Base-by-base conservation (phyloP, 2,888 invertebrate genomes). In the Acanthosepion esculentum region DNA sequence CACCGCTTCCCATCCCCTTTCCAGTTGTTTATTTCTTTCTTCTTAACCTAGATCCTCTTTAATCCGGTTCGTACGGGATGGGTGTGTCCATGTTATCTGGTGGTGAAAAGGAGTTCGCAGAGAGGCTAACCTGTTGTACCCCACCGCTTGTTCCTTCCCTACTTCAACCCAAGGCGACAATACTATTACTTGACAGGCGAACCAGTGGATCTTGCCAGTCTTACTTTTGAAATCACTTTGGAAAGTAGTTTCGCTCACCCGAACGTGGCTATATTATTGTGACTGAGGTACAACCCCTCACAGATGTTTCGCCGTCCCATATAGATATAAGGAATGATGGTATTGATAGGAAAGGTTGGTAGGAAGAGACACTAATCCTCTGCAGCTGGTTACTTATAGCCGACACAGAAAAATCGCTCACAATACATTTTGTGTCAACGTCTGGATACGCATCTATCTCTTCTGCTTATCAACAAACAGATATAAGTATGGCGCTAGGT, bases 181-280 rank as follows among this genome's bases (percentile, higher is more conserved):
- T 78, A 78, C 78, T n/a, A n/a, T 78, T n/a, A n/a, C 78, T 78
- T 78, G 78, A 78, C 78, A 78, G 78, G 78, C 78, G n/a, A n/a
- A n/a, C 78, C n/a, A n/a, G 33, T 15, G 78, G 33, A n/a, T n/a
- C 78, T n/a, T 78, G 33, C n/a, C 1, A 7, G 78, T 78, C n/a
- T 78, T n/a, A 2, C 5, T 78, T n/a, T 33, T 15, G n/a, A 78
- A n/a, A n/a, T 78, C n/a, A n/a, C 33, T 4, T 78, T 33, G 78
- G 33, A 78, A 78, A 33, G 23, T 78, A 78, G 33, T 78, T 78
- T 78, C 15, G 78, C n/a, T 78, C 0, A 12, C n/a, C 23, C 78
- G 7, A 18, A n/a, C n/a, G 18, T 78, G 78, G 12, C 78, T n/a
- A n/a, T 33, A 78, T 78, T 78, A 78, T 78, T 78, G 78, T 12